Evolutionary conservation across 2,797 vertebrate species (phyloP), one percentile per base, ranked within the genome.

Genomic region (Erethizon dorsatum): DNA sequence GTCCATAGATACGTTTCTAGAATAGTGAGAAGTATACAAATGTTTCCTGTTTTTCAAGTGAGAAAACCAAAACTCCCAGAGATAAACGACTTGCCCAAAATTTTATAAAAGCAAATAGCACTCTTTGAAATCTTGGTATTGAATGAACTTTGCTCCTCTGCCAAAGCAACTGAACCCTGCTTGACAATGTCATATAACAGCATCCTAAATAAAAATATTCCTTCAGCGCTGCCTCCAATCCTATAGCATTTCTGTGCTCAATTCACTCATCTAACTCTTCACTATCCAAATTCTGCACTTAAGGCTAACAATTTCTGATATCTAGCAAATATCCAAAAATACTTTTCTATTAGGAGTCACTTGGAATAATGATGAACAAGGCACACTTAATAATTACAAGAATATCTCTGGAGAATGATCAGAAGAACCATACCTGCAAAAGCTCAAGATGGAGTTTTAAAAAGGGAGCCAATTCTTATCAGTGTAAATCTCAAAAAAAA

Each of bases 401-500:
- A 83, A 41, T 61, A 37, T 31, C n/a, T 83, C 47, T 65, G 28
- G 28, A 90, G n/a, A 83, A 79, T 80, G 6, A 86, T 89, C 52
- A 87, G 24, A 96, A 65, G 73, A 73, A 47, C 28, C 28, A 54
- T 11, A 89, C 11, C 47, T 45, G 5, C 83, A 26, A 73, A 79
- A 87, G 5, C 54, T 63, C 2, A 93, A 84, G 61, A 73, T 50
- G 17, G 80, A 73, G 11, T n/a, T 82, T 94, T 50, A 63, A n/a
- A 92, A 94, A 82, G 33, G 37, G 95, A 82, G 5, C 41, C 33
- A 65, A 9, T 78, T 88, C 6, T 45, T 91, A 52, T 73, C 56
- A 54, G 18, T 65, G 61, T 67, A 65, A 80, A 15, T 88, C 59
- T 94, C 65, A 7, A 52, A 82, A 89, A 50, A 93, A 94, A 8